Percentiles rank a stretch among this genome's conserved stretches.
Conservation (phyloP, 2,888 invertebrate genomes). For the Anoncus sp. region DNA sequence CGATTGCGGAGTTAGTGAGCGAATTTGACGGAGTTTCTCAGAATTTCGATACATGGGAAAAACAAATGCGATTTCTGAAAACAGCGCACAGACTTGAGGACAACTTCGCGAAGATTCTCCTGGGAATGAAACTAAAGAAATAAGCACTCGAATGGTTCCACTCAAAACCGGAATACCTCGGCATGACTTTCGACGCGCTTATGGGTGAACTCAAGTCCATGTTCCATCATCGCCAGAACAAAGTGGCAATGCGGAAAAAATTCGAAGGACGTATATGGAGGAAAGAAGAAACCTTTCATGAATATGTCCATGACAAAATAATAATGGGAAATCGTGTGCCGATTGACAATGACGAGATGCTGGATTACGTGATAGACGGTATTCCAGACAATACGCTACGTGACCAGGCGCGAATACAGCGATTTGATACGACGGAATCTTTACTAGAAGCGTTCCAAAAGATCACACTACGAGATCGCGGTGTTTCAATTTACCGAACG, state of each 20-base stretch:
- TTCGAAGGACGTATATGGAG: too few relatives aligned
- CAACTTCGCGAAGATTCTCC: conserved; percentile 25
- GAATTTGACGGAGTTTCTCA: conserved; percentile 5
- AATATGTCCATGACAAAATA: too few relatives aligned
- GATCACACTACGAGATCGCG: conserved; percentile 7
- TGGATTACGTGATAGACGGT: too few relatives aligned
- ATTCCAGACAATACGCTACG: conserved; percentile 36
- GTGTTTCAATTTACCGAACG: not conserved
- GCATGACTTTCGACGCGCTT: too few relatives aligned
- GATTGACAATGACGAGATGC: too few relatives aligned
- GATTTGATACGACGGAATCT: conserved; percentile 36
- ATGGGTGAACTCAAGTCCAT: too few relatives aligned
- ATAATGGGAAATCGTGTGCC: too few relatives aligned
- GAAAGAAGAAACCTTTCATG: too few relatives aligned
- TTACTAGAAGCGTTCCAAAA: conserved; percentile 28
- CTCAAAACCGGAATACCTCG: conserved; percentile 44
- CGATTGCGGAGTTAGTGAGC: conserved; percentile 1
- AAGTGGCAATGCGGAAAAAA: conserved; percentile 21
- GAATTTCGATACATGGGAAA: not conserved
- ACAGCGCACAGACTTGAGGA: not conserved
- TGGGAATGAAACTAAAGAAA: conserved; percentile 39
- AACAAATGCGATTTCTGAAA: conserved; percentile 5
- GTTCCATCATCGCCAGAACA: conserved; percentile 40
- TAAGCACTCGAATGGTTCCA: conserved; percentile 49
- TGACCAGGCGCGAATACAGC: conserved; percentile 41